phyloP scores from a whole-genome alignment of 92 coral and sea anemone genomes.

The Zoanthus sansibaricus region DNA sequence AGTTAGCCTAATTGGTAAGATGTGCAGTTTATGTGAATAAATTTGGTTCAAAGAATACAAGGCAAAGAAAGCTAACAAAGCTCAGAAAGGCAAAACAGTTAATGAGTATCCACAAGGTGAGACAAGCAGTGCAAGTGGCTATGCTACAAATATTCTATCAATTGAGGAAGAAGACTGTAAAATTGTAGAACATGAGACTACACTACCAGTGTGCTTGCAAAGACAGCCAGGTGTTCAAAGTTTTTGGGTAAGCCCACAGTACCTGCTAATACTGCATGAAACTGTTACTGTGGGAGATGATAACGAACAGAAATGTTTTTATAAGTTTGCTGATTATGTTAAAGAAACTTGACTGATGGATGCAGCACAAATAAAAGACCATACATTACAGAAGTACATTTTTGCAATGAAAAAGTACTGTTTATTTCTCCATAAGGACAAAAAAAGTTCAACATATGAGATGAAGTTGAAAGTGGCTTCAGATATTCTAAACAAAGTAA shows the following conservation, averaged over 20 bases:
- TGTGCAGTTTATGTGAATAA: too few species aligned
- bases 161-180: not conserved
- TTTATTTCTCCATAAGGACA: not conserved
- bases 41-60: too few species aligned
- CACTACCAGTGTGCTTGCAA: not conserved
- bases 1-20: too few species aligned
- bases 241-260: conserved; percentile 10
- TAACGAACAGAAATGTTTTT: conserved; percentile 22
- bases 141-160: conserved; percentile 2
- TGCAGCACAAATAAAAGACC: conserved; percentile 42
- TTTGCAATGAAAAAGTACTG: conserved; percentile 48
- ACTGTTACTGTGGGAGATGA: conserved; percentile 15
- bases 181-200: not conserved
- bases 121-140: conserved; percentile 22
- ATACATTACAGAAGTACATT: conserved; percentile 33
- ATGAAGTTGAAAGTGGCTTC: conserved; percentile 3
- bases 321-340: conserved; percentile 39
- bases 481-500: conserved; percentile 29
- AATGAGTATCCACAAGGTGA: not conserved
- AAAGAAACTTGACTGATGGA: conserved; percentile 39
- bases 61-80: not conserved
- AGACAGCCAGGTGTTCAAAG: not conserved
- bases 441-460: conserved; percentile 31
- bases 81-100: not conserved
- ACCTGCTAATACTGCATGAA: not conserved